A percentile compares a stretch with the other conserved stretches of the same genome.
Evolutionary conservation across 2,888 invertebrate species (phyloP).

Genomic region (Spodoptera exigua): DNA sequence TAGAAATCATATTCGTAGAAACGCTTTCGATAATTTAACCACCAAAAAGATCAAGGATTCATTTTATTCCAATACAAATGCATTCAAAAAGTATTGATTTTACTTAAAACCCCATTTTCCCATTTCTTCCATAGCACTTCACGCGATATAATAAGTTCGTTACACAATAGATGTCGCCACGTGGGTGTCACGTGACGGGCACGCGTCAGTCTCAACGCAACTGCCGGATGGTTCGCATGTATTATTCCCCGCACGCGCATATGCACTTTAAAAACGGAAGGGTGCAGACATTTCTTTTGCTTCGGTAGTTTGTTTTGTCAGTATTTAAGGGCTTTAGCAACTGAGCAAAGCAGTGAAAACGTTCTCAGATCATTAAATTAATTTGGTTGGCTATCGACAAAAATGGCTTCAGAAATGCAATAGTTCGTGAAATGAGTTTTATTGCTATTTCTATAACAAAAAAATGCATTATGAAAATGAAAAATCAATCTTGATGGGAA

Average conservation of each 20-base stretch:
- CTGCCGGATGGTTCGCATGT: conserved; percentile 69
- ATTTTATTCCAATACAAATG: neutral
- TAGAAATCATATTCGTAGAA: no score
- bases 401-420: no score
- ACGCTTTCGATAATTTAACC: no score
- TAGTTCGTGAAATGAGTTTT: no score
- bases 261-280: conserved; percentile 65
- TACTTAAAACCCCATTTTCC: neutral
- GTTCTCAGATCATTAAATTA: conserved; percentile 38
- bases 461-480: no score
- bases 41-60: no score
- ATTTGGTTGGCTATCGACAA: neutral
- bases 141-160: conserved; percentile 69
- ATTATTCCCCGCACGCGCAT: conserved; percentile 70
- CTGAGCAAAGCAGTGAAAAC: conserved; percentile 8
- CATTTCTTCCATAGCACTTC: conserved; percentile 30
- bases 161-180: conserved; percentile 78
- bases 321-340: conserved; percentile 20
- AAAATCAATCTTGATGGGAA: no score
- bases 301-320: conserved; percentile 59
- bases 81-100: conserved; percentile 5
- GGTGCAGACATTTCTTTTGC: conserved; percentile 61
- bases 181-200: conserved; percentile 71
- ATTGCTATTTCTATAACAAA: no score
- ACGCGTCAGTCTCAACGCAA: conserved; percentile 75